phyloP scores from a whole-genome alignment of 2,797 vertebrate genomes.

The Rhinophrynus dorsalis region DNA sequence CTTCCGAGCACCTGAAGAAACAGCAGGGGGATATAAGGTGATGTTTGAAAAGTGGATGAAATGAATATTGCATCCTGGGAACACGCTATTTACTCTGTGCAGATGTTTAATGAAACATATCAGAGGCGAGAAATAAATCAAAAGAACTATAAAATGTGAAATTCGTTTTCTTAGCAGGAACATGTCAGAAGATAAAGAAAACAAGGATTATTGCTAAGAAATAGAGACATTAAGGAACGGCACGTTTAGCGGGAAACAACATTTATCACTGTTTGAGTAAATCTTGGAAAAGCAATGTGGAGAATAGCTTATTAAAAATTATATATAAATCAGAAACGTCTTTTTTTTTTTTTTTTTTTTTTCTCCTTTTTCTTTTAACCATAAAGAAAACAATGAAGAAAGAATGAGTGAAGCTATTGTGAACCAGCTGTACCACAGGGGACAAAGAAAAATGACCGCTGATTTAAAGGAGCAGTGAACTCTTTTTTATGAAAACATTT shows the following conservation, averaged over 20 bases:
- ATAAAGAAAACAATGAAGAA: too few relatives aligned
- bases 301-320: neutral
- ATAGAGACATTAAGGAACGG: neutral
- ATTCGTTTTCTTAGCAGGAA: slow-evolving; percentile 19
- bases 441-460: too few relatives aligned
- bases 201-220: slow-evolving; percentile 23
- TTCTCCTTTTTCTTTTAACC: too few relatives aligned
- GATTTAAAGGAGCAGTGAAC: too few relatives aligned
- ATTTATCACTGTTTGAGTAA: neutral
- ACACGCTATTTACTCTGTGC: neutral
- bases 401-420: too few relatives aligned
- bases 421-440: too few relatives aligned
- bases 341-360: too few relatives aligned
- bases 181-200: slow-evolving; percentile 28
- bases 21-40: slow-evolving; percentile 17
- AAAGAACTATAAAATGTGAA: slow-evolving; percentile 10
- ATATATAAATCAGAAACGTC: neutral
- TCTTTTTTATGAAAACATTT: too few relatives aligned
- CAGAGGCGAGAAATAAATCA: slow-evolving; percentile 35
- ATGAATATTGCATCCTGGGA: slow-evolving; percentile 24
- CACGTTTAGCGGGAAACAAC: neutral
- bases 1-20: slow-evolving; percentile 34
- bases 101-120: slow-evolving; percentile 39
- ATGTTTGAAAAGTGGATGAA: slow-evolving; percentile 32
- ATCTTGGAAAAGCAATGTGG: neutral